Evolutionary conservation across 2,113 vertebrate genomes (phyloP).

Genomic region (Pavo muticus): DNA sequence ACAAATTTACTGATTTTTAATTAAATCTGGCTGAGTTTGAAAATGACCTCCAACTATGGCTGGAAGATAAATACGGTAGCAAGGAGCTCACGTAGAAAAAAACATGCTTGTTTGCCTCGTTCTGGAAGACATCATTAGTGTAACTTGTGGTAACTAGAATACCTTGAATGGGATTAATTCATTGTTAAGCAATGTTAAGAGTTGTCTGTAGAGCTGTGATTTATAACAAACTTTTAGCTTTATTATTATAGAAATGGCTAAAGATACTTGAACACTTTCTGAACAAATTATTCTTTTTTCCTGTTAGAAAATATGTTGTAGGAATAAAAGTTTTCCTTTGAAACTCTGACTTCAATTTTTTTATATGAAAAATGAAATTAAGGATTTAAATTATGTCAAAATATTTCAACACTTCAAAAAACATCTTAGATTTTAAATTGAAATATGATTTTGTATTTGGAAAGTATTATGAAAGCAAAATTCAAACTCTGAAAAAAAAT

Average conservation of each 20-base stretch:
- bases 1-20: neutral
- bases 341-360: neutral
- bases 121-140: neutral
- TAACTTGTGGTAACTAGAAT: neutral
- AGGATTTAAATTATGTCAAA: neutral
- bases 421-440: neutral
- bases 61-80: neutral
- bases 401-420: neutral
- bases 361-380: neutral
- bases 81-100: neutral
- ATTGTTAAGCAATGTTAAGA: neutral
- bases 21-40: neutral
- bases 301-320: neutral
- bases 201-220: neutral
- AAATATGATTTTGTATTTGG: neutral
- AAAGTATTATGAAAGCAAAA: neutral
- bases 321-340: neutral
- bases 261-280: neutral
- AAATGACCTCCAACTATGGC: neutral
- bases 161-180: neutral
- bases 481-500: neutral
- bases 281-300: neutral
- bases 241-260: neutral
- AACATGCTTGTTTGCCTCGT: neutral
- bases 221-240: neutral